Percentiles rank a stretch among this genome's conserved stretches.
Conservation (phyloP, 2,113 vertebrate genomes). For the Plotosus lineatus region DNA sequence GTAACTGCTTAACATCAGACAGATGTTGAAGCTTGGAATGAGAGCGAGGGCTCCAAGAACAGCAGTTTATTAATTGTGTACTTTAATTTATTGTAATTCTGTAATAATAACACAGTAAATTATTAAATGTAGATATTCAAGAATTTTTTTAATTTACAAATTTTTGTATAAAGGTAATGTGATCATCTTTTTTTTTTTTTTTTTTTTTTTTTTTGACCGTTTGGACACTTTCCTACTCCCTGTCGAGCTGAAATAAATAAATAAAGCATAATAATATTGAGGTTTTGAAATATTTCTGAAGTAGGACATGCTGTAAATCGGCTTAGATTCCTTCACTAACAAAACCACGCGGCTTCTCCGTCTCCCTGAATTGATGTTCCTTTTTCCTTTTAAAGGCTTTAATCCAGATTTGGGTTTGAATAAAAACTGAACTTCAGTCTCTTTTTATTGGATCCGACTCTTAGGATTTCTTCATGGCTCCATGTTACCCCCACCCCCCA, state of each 20-base stretch:
- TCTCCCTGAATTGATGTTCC: neutral
- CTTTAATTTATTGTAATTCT: neutral
- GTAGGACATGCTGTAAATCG: neutral
- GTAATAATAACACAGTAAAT: neutral
- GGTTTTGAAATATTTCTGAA: neutral
- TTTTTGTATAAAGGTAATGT: neutral
- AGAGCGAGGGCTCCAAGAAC: neutral
- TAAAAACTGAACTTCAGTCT: neutral
- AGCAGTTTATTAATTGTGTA: neutral
- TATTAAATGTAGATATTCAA: neutral
- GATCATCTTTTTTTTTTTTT: neutral
- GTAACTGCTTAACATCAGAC: too few species aligned
- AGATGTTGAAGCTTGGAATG: neutral
- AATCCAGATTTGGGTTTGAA: neutral
- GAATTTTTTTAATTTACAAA: too few species aligned
- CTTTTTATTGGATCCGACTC: neutral
- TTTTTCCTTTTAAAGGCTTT: neutral
- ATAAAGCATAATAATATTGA: neutral
- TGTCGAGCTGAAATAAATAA: too few species aligned
- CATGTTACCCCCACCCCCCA: neutral
- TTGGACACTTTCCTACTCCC: too few species aligned
- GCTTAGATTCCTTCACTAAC: neutral
- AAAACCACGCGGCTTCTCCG: neutral
- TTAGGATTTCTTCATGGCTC: neutral
- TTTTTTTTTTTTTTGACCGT: too few species aligned